These are phyloP conservation scores for Meriones unguiculatus DNA, from an alignment of 2,113 vertebrate species.

Conservation along the genomic window DNA sequence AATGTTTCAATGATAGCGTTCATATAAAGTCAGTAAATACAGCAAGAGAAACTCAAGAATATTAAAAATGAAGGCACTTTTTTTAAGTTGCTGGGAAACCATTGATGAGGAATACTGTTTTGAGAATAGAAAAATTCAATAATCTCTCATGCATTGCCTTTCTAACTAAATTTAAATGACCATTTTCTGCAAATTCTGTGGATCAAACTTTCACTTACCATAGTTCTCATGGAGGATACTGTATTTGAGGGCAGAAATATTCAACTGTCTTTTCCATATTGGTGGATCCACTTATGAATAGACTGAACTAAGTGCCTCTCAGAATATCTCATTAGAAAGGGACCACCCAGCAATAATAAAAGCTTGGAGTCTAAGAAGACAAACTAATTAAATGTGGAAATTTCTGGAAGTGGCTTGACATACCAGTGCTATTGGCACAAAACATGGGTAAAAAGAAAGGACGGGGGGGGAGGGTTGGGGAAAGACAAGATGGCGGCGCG, in stretches of 20 bases:
- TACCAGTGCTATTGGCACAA: background rate
- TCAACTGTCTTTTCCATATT: background rate
- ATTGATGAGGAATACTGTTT: background rate
- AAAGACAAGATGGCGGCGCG: no score
- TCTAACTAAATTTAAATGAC: conserved; percentile 72
- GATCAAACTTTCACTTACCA: conserved; percentile 71
- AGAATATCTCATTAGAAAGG: background rate
- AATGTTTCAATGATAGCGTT: conserved; percentile 21
- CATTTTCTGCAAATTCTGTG: conserved; percentile 61
- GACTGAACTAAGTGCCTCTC: background rate
- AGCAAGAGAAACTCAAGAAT: conserved; percentile 39
- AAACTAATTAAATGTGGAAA: background rate
- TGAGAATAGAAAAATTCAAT: background rate
- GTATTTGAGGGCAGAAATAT: background rate
- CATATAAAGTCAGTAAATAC: background rate
- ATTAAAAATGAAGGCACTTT: background rate
- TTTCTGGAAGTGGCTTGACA: background rate
- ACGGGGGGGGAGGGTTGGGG: no score
- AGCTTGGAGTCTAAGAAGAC: background rate
- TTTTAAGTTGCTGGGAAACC: conserved; percentile 26
- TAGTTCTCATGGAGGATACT: conserved; percentile 7
- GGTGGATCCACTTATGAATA: background rate
- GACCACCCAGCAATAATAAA: background rate
- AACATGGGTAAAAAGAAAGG: no score
- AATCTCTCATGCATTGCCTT: conserved; percentile 3